Evolutionary conservation across 2,797 vertebrate species (phyloP), one percentile per base, ranked within the genome.

Genomic region (Hoplostethus atlanticus): DNA sequence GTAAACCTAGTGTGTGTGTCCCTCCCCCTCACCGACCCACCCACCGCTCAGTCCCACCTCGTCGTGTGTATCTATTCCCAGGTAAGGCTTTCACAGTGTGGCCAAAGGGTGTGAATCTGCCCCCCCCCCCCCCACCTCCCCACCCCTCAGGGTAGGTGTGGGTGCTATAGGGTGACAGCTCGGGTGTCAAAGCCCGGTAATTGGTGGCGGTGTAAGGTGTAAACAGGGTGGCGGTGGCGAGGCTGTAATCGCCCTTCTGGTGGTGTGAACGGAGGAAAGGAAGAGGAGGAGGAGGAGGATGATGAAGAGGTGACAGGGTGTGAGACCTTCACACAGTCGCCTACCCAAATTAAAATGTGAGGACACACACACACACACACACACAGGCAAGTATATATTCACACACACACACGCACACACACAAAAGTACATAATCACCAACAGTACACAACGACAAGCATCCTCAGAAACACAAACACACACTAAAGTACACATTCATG

Each of bases 121-220:
- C 55, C 59, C 64, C 60, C 61, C 65, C 48, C 60, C 59, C 79
- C 80, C 80, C 59, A 50, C 59, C 5, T 55, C 48, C 60, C 44
- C 60, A 13, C 71, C 70, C 76, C 52, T 36, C 44, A 28, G 81
- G 58, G 50, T 16, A 15, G 50, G 25, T 38, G 56, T 60, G 56
- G 55, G 57, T 12, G 7, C 15, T 15, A 9, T 6, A 5, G 34
- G 83, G 74, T 85, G 84, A 83, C 87, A 88, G 80, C 77, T 68
- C 40, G 59, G 87, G 92, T 93, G 93, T 94, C 92, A 92, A 90
- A 91, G 88, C 80, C 87, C 90, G 90, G 91, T 94, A 94, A 94
- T 93, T 94, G 93, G 93, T 92, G 88, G 90, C 87, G 73, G 83
- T 75, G 76, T 80, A 85, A 94, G 93, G 93, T 94, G 93, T 91